Percentiles rank a stretch among this genome's conserved stretches.
These are phyloP conservation scores for Neodiprion lecontei DNA, from an alignment of 1,140 invertebrate species.

Conservation along the genomic window DNA sequence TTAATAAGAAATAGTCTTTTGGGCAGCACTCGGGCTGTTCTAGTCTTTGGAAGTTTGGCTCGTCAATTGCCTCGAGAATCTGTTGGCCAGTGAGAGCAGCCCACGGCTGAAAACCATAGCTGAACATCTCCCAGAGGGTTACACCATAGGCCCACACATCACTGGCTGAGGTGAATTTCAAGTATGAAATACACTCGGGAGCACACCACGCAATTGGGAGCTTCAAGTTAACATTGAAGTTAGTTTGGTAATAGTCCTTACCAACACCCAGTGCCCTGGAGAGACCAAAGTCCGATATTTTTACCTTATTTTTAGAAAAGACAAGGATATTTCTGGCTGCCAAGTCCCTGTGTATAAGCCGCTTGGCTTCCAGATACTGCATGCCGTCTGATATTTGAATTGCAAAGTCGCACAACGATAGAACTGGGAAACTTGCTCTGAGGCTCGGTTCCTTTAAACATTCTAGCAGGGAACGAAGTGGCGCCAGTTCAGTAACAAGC, in stretches of 20 bases:
- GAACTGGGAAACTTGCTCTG: slow-evolving; percentile 86
- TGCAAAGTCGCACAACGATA: slow-evolving; percentile 88
- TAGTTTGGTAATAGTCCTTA: slow-evolving; percentile 99
- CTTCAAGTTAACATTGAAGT: slow-evolving; percentile 97
- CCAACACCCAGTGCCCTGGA: slow-evolving; percentile 95
- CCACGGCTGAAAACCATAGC: slow-evolving; percentile 98
- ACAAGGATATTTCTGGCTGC: slow-evolving; percentile 96
- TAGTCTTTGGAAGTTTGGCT: slow-evolving; percentile 86
- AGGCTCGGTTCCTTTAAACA: slow-evolving; percentile 93
- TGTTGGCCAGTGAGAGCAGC: slow-evolving; percentile 93
- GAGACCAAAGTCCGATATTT: slow-evolving; percentile 98
- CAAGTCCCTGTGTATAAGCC: slow-evolving; percentile 93
- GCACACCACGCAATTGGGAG: slow-evolving; percentile 99
- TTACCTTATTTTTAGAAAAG: slow-evolving; percentile 95
- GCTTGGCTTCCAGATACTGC: slow-evolving; percentile 92
- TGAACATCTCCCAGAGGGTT: slow-evolving; percentile 99
- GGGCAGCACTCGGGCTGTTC: slow-evolving; percentile 96
- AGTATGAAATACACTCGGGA: slow-evolving; percentile 96
- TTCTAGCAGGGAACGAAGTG: slow-evolving; percentile 91
- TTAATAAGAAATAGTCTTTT: slow-evolving; percentile 89
- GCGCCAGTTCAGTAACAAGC: slow-evolving; percentile 96
- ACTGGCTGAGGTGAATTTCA: slow-evolving; percentile 93
- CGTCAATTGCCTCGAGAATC: slow-evolving; percentile 95
- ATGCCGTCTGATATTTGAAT: slow-evolving; percentile 96
- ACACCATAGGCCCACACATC: slow-evolving; percentile 99